Percentiles rank a stretch among this genome's conserved stretches.
Conservation (phyloP, 2,113 vertebrate species). For the Odocoileus hemionus region DNA sequence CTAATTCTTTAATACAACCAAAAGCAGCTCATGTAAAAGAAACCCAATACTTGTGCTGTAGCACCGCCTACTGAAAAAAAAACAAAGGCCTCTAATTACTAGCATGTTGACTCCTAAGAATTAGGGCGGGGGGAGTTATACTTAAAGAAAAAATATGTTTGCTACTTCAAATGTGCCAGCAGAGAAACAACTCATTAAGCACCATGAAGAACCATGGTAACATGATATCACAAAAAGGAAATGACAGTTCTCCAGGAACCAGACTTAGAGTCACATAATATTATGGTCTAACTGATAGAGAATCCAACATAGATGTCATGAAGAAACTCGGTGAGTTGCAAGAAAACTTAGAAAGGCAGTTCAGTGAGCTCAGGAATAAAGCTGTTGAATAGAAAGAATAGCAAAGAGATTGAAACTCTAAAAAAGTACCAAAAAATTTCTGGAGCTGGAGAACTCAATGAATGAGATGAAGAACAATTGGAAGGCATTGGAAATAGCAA, state of each 20-base stretch:
- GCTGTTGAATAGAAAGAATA: background rate
- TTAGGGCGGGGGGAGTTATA: fast-evolving
- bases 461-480: background rate
- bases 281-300: background rate
- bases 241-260: background rate
- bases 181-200: background rate
- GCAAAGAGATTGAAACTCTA: background rate
- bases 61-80: background rate
- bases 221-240: background rate
- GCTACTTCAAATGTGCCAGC: background rate
- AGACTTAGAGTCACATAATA: background rate
- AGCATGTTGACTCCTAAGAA: background rate
- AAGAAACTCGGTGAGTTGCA: background rate
- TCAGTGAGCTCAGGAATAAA: background rate
- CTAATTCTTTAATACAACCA: background rate
- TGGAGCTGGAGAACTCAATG: background rate
- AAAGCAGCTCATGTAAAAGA: background rate
- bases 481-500: background rate
- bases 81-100: background rate
- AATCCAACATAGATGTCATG: background rate
- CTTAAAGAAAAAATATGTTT: background rate
- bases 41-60: background rate
- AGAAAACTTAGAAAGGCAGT: background rate
- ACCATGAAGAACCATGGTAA: background rate
- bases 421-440: background rate